phyloP scores from a whole-genome alignment of 2,113 vertebrate species.

The Dipodomys ordii region DNA sequence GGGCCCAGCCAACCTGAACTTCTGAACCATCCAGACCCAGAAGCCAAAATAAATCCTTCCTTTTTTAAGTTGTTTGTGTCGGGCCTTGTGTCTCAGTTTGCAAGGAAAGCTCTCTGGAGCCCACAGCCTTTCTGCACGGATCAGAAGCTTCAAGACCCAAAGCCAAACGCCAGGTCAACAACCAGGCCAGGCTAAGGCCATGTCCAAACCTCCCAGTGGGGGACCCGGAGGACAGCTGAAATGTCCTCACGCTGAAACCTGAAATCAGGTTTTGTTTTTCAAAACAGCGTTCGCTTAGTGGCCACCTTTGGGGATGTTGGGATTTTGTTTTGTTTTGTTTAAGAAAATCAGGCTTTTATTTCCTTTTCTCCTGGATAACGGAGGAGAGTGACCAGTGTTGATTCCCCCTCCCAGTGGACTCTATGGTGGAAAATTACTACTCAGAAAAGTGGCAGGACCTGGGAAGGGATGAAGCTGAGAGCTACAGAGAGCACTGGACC shows the following conservation, averaged over 20 bases:
- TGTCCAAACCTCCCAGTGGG: not conserved
- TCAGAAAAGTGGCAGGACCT: not conserved
- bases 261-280: no score
- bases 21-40: not conserved
- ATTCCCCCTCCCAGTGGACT: not conserved
- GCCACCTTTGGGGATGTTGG: not conserved
- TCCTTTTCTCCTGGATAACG: not conserved
- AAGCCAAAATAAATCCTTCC: not conserved
- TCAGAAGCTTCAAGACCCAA: not conserved
- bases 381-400: not conserved
- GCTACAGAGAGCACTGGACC: not conserved
- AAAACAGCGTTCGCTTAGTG: not conserved
- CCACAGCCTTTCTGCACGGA: not conserved
- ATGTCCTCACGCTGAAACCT: not conserved
- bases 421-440: not conserved
- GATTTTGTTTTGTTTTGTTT: no score
- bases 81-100: not conserved
- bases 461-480: not conserved
- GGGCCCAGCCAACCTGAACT: not conserved
- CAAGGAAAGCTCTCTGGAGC: not conserved
- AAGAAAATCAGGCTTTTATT: not conserved
- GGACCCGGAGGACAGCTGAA: fast-evolving
- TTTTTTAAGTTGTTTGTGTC: not conserved
- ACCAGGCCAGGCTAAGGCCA: not conserved
- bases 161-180: not conserved